Conservation (phyloP, 2,797 vertebrate genomes). For the Natrix natrix region DNA sequence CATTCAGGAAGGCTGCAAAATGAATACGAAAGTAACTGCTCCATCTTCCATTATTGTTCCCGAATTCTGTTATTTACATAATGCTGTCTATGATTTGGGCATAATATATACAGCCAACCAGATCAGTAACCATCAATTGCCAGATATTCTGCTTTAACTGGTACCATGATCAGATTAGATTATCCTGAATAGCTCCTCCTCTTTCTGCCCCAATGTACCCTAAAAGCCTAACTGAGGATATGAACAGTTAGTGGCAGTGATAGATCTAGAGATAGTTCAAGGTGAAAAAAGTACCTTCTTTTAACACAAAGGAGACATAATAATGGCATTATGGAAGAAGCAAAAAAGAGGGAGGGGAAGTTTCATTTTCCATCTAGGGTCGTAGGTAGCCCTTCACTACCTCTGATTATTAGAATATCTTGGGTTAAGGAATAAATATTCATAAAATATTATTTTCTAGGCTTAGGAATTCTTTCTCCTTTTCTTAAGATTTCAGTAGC, state of each 20-base stretch:
- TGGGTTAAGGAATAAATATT: background rate
- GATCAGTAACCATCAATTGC: background rate
- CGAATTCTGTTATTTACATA: background rate
- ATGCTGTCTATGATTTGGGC: background rate
- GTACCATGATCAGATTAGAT: background rate
- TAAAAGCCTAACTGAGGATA: background rate
- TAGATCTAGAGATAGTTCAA: background rate
- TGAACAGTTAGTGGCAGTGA: background rate
- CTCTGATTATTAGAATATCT: background rate
- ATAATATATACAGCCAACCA: background rate
- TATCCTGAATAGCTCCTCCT: background rate
- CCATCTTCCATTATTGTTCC: background rate
- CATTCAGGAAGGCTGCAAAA: background rate
- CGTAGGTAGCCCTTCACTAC: background rate
- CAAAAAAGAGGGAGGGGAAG: background rate
- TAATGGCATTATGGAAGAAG: background rate
- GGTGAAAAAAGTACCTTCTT: background rate
- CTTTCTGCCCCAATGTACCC: background rate
- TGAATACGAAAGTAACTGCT: background rate
- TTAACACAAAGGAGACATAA: background rate
- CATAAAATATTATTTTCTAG: background rate
- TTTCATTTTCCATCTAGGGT: background rate
- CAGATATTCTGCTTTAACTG: background rate
- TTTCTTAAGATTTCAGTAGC: conserved; percentile 51
- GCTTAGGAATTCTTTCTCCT: background rate